These are phyloP conservation scores for Stratiomys singularior DNA, from an alignment of 2,888 invertebrate genomes.

Conservation along the genomic window DNA sequence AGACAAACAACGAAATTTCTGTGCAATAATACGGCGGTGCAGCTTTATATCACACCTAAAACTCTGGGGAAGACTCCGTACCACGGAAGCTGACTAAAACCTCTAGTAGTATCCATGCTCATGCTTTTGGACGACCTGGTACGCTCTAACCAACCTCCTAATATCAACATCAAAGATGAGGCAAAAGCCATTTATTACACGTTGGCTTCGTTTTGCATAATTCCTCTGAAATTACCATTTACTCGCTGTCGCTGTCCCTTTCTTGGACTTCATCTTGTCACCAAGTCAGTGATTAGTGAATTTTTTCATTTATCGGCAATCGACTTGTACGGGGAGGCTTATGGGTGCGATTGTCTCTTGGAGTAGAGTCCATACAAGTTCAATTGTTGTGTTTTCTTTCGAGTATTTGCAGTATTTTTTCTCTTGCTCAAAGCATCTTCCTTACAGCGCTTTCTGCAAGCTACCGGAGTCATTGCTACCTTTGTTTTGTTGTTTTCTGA, in stretches of 20 bases:
- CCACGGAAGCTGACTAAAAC: background rate
- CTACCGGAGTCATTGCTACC: no score
- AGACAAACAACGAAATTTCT: background rate
- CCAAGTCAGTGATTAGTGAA: slow-evolving; percentile 14
- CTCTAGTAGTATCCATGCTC: background rate
- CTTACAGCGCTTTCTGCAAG: no score
- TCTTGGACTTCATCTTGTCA: background rate
- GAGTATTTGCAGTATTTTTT: background rate
- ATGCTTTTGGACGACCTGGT: background rate
- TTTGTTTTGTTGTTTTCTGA: no score
- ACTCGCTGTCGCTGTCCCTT: background rate
- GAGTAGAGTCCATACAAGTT: background rate
- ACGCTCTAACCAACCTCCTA: background rate
- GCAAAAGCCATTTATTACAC: background rate
- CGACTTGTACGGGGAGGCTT: background rate
- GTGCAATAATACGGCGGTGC: background rate
- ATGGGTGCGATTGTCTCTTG: slow-evolving; percentile 9
- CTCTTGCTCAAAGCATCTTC: background rate
- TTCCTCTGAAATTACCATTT: background rate
- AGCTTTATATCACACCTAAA: background rate
- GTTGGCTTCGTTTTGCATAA: background rate
- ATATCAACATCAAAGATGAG: background rate
- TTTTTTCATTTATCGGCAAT: slow-evolving; percentile 17
- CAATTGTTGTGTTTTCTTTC: background rate
- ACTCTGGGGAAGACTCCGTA: background rate